Evolutionary conservation across 1,140 invertebrate genomes (phyloP).

Genomic region (Orussus abietinus): DNA sequence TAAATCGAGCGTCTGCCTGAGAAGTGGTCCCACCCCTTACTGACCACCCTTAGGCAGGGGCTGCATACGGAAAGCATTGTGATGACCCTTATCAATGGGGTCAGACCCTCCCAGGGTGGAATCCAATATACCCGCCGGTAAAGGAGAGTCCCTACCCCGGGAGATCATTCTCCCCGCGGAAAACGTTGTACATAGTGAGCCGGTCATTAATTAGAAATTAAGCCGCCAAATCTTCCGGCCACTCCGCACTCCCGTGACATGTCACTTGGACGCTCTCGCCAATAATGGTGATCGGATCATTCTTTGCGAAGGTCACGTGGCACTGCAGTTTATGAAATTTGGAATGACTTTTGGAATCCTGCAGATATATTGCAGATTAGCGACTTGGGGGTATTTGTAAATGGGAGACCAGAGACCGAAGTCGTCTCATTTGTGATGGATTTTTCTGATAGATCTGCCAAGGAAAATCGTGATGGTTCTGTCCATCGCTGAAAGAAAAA

Average conservation of each 20-base stretch:
- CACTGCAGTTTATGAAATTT: no score
- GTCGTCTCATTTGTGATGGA: no score
- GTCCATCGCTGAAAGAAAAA: no score
- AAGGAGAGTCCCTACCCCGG: slow-evolving; percentile 24
- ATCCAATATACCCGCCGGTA: slow-evolving; percentile 44
- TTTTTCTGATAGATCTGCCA: no score
- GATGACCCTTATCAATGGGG: slow-evolving; percentile 45
- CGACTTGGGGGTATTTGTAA: no score
- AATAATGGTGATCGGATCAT: no score
- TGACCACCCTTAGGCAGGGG: slow-evolving; percentile 19
- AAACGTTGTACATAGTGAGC: slow-evolving; percentile 27
- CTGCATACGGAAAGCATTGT: slow-evolving; percentile 30
- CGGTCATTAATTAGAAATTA: slow-evolving; percentile 39
- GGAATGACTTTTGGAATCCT: no score
- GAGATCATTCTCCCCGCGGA: slow-evolving; percentile 22
- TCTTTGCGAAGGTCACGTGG: no score
- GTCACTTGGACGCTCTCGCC: slow-evolving; percentile 1
- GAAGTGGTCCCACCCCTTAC: slow-evolving; percentile 14
- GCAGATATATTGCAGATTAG: no score
- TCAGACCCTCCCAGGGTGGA: slow-evolving; percentile 31
- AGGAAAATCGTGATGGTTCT: no score
- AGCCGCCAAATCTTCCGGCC: slow-evolving; percentile 15
- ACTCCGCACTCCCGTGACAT: not conserved
- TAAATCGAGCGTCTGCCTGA: slow-evolving; percentile 29
- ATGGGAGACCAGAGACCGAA: no score